Evolutionary conservation across 2,888 invertebrate species (phyloP).

Genomic region (Orchestes rusci): DNA sequence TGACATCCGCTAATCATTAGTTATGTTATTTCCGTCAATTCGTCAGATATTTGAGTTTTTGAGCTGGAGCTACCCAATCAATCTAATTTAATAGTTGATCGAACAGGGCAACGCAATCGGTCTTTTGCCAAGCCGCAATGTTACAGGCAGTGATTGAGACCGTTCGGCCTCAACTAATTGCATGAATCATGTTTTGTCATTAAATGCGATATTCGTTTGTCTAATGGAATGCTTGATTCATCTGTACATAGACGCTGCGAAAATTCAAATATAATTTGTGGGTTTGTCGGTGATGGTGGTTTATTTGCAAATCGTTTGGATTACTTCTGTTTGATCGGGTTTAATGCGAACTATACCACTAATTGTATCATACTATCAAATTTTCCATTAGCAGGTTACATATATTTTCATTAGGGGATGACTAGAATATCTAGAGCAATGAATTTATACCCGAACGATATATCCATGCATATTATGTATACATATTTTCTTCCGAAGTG

Average conservation of each 20-base stretch:
- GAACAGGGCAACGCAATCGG: constrained; percentile 14
- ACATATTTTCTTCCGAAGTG: no score
- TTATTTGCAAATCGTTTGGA: no score
- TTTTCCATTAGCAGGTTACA: no score
- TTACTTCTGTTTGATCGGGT: no score
- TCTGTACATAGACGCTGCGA: not conserved
- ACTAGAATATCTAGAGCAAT: no score
- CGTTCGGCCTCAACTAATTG: constrained; percentile 14
- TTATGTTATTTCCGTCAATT: constrained; percentile 4
- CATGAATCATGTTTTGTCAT: constrained; percentile 15
- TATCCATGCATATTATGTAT: no score
- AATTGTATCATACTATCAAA: no score
- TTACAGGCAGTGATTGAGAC: constrained; percentile 17
- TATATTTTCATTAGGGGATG: no score
- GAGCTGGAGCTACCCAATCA: constrained; percentile 9
- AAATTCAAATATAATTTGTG: constrained; percentile 9
- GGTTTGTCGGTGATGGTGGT: not conserved
- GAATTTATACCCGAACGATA: no score
- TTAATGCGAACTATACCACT: no score
- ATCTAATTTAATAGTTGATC: constrained; percentile 21
- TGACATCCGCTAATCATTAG: no score
- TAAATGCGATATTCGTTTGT: constrained; percentile 15
- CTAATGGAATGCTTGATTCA: constrained; percentile 7
- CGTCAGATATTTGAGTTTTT: constrained; percentile 9
- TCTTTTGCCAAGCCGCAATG: constrained; percentile 10